Evolutionary conservation across 64 coral and sea anemone species (phyloP).

Genomic region (Platygyra sinensis): DNA sequence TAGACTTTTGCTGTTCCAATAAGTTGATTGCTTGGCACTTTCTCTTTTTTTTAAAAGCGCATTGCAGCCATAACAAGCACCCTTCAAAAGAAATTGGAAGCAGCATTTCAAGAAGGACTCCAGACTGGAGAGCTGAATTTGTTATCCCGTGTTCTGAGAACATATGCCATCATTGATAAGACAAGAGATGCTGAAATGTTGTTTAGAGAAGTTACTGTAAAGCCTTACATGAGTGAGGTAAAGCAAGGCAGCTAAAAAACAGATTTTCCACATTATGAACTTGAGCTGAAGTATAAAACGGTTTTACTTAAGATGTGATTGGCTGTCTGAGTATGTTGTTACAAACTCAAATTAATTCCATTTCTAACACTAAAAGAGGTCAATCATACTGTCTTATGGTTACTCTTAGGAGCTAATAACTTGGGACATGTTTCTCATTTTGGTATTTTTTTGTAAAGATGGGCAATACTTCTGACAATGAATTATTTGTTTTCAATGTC

Average conservation of each 20-base stretch:
- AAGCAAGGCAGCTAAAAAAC: neutral
- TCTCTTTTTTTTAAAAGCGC: constrained; percentile 43
- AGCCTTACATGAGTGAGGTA: constrained; percentile 92
- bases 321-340: no score
- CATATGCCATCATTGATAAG: constrained; percentile 99
- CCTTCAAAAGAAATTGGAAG: constrained; percentile 94
- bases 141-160: constrained; percentile 77
- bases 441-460: no score
- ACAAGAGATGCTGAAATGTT: constrained; percentile 90
- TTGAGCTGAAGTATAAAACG: no score
- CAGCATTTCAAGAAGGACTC: constrained; percentile 92
- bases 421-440: no score
- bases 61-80: constrained; percentile 96
- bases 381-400: no score
- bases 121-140: constrained; percentile 72
- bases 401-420: no score
- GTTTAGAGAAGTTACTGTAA: constrained; percentile 92
- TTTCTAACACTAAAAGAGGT: no score
- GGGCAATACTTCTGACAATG: no score
- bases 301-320: no score
- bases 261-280: no score
- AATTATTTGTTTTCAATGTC: no score
- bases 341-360: no score
- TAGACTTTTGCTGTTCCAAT: neutral
- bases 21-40: neutral